Evolutionary conservation across 2,888 invertebrate genomes (phyloP).

Genomic region (Drosophila cracens): DNA sequence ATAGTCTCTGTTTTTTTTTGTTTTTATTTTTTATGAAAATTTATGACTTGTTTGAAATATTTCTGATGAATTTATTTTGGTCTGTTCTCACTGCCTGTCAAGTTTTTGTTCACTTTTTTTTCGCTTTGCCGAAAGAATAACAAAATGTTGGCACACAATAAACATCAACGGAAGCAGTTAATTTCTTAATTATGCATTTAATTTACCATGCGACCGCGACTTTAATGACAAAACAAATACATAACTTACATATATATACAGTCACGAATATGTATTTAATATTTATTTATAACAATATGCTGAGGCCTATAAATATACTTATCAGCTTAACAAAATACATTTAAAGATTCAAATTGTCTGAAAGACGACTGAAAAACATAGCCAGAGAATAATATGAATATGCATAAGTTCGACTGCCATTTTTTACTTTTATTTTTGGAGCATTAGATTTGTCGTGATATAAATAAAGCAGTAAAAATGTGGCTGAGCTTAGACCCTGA

Average conservation of each 20-base stretch:
- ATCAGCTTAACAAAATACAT: conserved; percentile 16
- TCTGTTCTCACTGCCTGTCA: conserved; percentile 6
- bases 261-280: background rate
- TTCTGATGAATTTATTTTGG: conserved; percentile 17
- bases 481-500: conserved; percentile 48
- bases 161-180: conserved; percentile 77
- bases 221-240: conserved; percentile 40
- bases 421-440: conserved; percentile 11
- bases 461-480: conserved; percentile 6
- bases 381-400: conserved; percentile 54
- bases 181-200: conserved; percentile 76
- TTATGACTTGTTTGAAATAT: conserved; percentile 29
- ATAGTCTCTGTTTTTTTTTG: too few relatives aligned
- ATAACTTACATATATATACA: conserved; percentile 2
- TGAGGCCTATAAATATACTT: conserved; percentile 38
- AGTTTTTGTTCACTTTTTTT: conserved; percentile 20
- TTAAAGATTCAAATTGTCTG: conserved; percentile 25
- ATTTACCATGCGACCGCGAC: conserved; percentile 62
- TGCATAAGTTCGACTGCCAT: conserved; percentile 46
- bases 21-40: conserved; percentile 32
- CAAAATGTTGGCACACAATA: conserved; percentile 54
- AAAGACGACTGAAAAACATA: conserved; percentile 14
- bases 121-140: conserved; percentile 5
- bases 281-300: conserved; percentile 6
- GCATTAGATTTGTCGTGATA: conserved; percentile 60